Conservation (phyloP, 2,797 vertebrate genomes). For the Anas flavirostris region DNA sequence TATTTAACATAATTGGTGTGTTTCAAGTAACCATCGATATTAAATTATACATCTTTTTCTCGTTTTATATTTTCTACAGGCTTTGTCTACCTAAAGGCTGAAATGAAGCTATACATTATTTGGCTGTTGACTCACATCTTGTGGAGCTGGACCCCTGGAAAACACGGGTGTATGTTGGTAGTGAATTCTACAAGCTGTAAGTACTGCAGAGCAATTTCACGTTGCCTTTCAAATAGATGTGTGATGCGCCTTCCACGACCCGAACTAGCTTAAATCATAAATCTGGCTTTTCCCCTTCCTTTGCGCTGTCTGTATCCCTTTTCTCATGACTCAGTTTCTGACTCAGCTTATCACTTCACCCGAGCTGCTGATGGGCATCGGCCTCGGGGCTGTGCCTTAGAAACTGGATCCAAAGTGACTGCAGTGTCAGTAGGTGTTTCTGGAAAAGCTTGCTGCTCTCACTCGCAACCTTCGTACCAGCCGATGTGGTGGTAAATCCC, state of each 20-base stretch:
- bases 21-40: neutral
- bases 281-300: neutral
- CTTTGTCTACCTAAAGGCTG: neutral
- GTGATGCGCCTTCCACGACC: neutral
- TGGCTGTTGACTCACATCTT: neutral
- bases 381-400: neutral
- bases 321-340: neutral
- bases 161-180: rapidly evolving
- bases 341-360: neutral
- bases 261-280: neutral
- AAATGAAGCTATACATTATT: neutral
- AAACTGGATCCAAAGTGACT: neutral
- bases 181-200: neutral
- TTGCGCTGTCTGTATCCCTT: neutral
- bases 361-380: neutral
- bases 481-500: neutral
- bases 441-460: neutral
- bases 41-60: neutral
- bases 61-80: neutral
- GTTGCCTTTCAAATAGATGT: neutral
- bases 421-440: neutral
- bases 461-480: neutral
- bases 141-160: neutral
- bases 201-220: neutral
- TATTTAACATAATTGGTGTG: neutral